Evolutionary conservation across 2,113 vertebrate species (phyloP), one percentile per base, ranked within the genome.

Genomic region (Protomyctophum bolini): DNA sequence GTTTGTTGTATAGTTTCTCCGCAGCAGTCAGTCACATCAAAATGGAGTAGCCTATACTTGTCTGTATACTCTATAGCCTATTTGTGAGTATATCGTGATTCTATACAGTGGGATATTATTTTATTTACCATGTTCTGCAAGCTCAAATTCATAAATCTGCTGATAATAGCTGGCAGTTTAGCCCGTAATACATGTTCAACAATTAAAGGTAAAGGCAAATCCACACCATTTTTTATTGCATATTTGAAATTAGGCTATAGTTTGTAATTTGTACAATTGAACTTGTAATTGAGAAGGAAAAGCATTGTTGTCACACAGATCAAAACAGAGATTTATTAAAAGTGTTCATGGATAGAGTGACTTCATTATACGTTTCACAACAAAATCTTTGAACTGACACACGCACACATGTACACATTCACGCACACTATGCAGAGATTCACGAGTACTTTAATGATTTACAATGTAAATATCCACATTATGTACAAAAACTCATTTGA

Each of bases 241-340:
- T 63, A 21, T 21, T 21, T 29, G 4, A 54, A 54, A 68, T 52
- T 1, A 48, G 50, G 6, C 5, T n/a, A 5, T 12, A 7, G 4
- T 10, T 10, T 2, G 6, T 21, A 8, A 2, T 15, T 6, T 49
- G 29, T 58, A 62, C 41, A 2, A 48, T 70, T 69, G 7, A 29
- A 8, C 48, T 68, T 7, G 12, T 21, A 72, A 77, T 67, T 57
- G 70, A 72, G 12, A 86, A 70, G 0, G 12, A 80, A 72, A 15
- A 41, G 72, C 81, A 76, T 12, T 5, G 50, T 33, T 0, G 58
- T 84, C 57, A 72, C 77, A 75, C 84, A 55, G 79, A 73, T 88
- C 68, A 79, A 79, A 86, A 88, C 80, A 79, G 65, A 85, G 67
- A 80, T 91, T 90, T 91, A 91, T 87, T 91, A 87, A 88, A 90